Conservation (phyloP, 1,140 invertebrate species). For the Sycobia sp. region DNA sequence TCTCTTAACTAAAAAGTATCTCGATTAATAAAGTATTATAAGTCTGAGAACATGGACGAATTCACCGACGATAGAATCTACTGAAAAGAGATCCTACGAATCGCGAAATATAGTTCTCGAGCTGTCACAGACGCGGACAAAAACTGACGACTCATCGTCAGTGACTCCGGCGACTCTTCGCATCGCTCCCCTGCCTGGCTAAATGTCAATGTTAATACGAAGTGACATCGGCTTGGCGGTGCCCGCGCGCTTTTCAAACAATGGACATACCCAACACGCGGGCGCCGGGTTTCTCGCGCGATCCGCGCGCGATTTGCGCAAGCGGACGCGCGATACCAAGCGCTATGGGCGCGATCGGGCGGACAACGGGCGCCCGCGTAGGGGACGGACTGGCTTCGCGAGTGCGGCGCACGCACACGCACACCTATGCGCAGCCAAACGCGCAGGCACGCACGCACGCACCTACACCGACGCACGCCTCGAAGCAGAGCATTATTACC, state of each 20-base stretch:
- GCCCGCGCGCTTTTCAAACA: constrained; percentile 3
- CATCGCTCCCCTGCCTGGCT: neutral
- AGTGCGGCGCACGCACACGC: neutral
- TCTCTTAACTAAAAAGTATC: too few relatives aligned
- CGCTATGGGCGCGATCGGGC: neutral
- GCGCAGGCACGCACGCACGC: constrained; percentile 1
- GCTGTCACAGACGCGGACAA: too few relatives aligned
- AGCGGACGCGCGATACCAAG: neutral
- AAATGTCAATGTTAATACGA: constrained; percentile 34
- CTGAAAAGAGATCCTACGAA: too few relatives aligned
- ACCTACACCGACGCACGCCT: too few relatives aligned
- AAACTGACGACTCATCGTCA: constrained; percentile 17
- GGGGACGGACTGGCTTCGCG: neutral
- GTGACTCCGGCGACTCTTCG: neutral
- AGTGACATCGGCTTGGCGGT: neutral
- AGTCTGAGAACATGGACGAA: too few relatives aligned
- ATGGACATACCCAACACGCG: constrained; percentile 2
- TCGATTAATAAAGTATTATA: too few relatives aligned
- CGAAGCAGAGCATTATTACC: constrained; percentile 50
- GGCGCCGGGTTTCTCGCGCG: neutral
- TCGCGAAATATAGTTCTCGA: too few relatives aligned
- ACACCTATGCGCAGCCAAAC: too few relatives aligned
- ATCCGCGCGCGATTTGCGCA: constrained; percentile 7
- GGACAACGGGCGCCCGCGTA: neutral
- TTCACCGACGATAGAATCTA: too few relatives aligned